Evolutionary conservation across 2,113 vertebrate species (phyloP), one percentile per base, ranked within the genome.

Genomic region (Archilochus colubris): DNA sequence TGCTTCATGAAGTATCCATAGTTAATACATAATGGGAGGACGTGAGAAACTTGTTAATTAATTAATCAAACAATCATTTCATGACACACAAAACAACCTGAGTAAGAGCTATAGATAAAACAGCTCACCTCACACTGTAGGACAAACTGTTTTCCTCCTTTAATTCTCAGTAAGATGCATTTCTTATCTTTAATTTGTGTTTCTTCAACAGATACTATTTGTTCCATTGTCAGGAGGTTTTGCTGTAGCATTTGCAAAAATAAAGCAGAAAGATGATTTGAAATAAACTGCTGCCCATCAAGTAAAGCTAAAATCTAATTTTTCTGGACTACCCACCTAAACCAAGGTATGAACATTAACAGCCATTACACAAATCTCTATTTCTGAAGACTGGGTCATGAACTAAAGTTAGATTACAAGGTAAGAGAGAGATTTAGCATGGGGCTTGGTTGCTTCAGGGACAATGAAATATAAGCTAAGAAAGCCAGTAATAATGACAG

Each of bases 221-320:
- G 99, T 81, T 99, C 99, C 99, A 99, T 99, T 9, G 99, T 99
- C 98, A 99, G 98, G 55, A 99, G 98, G 97, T 98, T 99, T 99
- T 99, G 99, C 99, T 99, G 97, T 3, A 55, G 91, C 54, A 63
- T 91, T 83, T 57, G 68, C 36, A 69, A 78, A 95, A 91, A 94
- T 6, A 91, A 48, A 91, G 85, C 68, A 91, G 70, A 75, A 66
- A 33, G 38, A 48, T 23, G 27, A 96, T 40, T 76, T 43, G 3
- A 48, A 78, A 61, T 62, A 57, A 12, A 1, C 28, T 25, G 57
- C 2, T 89, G 28, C 51, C 81, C 44, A 31, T 31, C 58, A 70
- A 74, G 59, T 19, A 46, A 87, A 93, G 31, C 17, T 58, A 57
- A 28, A 6, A 23, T 6, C 66, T 92, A 8, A 59, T 68, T 74